phyloP scores from a whole-genome alignment of 2,797 vertebrate species.

The Enoplosus armatus region DNA sequence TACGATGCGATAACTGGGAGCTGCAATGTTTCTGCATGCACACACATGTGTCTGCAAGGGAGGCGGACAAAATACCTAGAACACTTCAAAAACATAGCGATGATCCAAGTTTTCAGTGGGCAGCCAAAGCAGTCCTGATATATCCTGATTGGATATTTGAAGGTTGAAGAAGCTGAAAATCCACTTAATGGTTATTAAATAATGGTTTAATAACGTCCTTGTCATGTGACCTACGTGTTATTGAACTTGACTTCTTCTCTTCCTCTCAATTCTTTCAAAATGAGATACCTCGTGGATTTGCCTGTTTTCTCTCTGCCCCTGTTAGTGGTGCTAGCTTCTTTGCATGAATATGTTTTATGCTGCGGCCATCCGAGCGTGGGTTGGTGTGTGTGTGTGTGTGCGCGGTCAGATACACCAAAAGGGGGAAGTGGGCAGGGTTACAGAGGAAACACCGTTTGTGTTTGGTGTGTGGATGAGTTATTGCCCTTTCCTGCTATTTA shows the following conservation, averaged over 20 bases:
- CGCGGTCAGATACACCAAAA: constrained; percentile 53
- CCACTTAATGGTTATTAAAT: not conserved
- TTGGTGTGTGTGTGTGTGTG: too few species aligned
- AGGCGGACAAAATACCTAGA: not conserved
- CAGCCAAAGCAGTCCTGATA: too few species aligned
- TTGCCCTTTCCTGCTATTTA: constrained; percentile 84
- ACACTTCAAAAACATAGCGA: not conserved
- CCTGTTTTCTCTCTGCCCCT: not conserved
- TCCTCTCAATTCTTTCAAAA: not conserved
- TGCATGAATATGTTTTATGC: constrained; percentile 34
- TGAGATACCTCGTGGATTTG: not conserved
- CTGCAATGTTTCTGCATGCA: constrained; percentile 25
- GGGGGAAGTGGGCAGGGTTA: constrained; percentile 75
- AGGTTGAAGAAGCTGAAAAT: not conserved
- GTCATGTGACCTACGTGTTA: not conserved
- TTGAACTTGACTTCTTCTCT: not conserved
- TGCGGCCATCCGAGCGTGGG: constrained; percentile 6
- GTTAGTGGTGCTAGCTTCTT: constrained; percentile 3
- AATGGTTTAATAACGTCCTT: not conserved
- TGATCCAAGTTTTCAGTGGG: not conserved
- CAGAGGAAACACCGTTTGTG: constrained; percentile 80
- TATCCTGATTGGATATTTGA: not conserved
- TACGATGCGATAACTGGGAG: constrained; percentile 61
- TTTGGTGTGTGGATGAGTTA: constrained; percentile 83
- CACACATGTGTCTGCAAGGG: not conserved